Conservation (phyloP, 1,140 invertebrate genomes). For the Scaptomyza graminum region DNA sequence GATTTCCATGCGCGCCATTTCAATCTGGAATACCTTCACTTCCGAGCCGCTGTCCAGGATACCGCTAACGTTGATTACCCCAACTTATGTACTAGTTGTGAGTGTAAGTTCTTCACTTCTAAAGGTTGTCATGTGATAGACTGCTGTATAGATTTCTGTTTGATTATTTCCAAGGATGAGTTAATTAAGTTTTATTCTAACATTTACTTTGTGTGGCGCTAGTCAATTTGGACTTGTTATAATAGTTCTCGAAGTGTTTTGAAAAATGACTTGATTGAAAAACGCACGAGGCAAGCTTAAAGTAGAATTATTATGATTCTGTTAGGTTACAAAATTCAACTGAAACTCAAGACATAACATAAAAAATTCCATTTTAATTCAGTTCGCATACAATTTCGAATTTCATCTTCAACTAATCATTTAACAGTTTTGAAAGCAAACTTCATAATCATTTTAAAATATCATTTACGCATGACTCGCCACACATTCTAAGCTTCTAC, state of each 20-base stretch:
- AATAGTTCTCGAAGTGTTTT: too few relatives aligned
- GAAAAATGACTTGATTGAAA: too few relatives aligned
- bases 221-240: neutral
- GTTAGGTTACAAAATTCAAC: too few relatives aligned
- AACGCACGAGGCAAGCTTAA: too few relatives aligned
- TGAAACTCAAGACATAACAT: too few relatives aligned
- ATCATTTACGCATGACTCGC: neutral
- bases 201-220: neutral
- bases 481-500: neutral
- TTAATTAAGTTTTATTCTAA: neutral
- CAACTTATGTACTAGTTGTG: neutral
- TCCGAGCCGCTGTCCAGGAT: neutral
- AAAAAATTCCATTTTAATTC: too few relatives aligned
- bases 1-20: slow-evolving; percentile 26
- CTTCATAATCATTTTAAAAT: neutral
- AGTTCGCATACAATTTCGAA: too few relatives aligned
- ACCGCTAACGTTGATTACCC: neutral
- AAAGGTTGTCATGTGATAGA: neutral
- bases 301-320: too few relatives aligned
- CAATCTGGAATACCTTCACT: neutral
- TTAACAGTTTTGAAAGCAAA: too few relatives aligned
- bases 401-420: too few relatives aligned
- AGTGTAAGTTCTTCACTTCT: too few relatives aligned
- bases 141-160: neutral
- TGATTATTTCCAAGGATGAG: neutral